These are phyloP conservation scores for Odontomyia ornata DNA, from an alignment of 2,888 invertebrate species.

Conservation along the genomic window DNA sequence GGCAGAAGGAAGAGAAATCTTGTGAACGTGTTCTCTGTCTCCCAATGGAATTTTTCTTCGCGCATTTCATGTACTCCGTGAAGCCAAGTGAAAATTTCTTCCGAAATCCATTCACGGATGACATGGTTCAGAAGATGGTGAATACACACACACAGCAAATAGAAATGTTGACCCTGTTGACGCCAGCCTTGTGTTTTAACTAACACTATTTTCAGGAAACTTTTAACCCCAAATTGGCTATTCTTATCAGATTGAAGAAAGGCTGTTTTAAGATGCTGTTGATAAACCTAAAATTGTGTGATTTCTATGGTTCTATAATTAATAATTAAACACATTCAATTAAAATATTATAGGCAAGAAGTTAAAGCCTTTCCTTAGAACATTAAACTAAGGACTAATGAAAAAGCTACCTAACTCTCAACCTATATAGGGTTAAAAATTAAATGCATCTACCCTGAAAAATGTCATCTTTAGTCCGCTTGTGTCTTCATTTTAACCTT, in stretches of 20 bases:
- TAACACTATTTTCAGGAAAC: neutral
- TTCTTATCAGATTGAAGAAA: too few species aligned
- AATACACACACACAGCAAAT: neutral
- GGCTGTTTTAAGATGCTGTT: too few species aligned
- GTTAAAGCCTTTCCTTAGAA: too few species aligned
- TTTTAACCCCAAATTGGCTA: neutral
- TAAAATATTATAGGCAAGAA: too few species aligned
- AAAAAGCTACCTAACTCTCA: too few species aligned
- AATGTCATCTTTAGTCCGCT: neutral
- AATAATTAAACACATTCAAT: too few species aligned
- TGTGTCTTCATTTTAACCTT: neutral
- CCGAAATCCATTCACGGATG: neutral
- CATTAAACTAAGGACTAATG: too few species aligned
- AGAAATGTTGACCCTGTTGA: too few species aligned
- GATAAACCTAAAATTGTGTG: too few species aligned
- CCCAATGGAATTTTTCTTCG: slow-evolving; percentile 1
- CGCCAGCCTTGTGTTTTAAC: neutral
- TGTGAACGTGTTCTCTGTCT: neutral
- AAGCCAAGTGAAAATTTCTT: neutral
- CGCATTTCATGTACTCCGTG: neutral
- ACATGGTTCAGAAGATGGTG: neutral
- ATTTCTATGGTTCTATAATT: too few species aligned
- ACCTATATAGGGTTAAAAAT: neutral
- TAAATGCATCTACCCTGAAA: neutral
- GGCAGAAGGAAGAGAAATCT: neutral